Conservation (phyloP, 2,888 invertebrate species). For the Hirtodrosophila alboralis region DNA sequence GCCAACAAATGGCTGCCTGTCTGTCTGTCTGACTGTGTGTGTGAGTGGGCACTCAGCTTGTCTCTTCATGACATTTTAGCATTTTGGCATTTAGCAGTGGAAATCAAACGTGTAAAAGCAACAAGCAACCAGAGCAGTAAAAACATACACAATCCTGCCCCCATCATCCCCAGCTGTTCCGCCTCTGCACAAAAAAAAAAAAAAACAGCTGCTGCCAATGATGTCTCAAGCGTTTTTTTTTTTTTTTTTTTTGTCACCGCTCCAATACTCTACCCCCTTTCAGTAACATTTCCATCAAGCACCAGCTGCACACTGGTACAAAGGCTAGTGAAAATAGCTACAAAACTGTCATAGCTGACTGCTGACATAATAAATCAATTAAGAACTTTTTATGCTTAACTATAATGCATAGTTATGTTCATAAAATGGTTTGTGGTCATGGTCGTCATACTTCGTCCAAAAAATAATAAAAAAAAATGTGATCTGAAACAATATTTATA, state of each 20-base stretch:
- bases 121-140: constrained; percentile 63
- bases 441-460: too few species aligned
- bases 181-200: not conserved
- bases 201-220: constrained; percentile 41
- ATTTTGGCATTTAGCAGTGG: constrained; percentile 73
- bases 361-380: too few species aligned
- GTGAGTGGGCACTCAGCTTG: constrained; percentile 60
- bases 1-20: too few species aligned
- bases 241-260: constrained; percentile 2
- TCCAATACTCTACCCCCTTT: too few species aligned
- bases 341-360: not conserved
- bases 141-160: constrained; percentile 17
- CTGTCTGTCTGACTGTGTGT: not conserved
- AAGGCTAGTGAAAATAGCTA: not conserved
- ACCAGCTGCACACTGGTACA: constrained; percentile 33
- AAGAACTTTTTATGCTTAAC: too few species aligned
- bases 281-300: constrained; percentile 3
- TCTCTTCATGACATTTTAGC: constrained; percentile 66
- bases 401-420: too few species aligned
- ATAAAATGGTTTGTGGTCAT: too few species aligned
- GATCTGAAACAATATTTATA: too few species aligned
- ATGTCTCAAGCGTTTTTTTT: constrained; percentile 25
- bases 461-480: too few species aligned
- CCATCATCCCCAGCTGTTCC: not conserved
- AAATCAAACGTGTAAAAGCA: constrained; percentile 73